Percentiles rank a stretch among this genome's conserved stretches.
These are phyloP conservation scores for Meiosimyza decipiens DNA, from an alignment of 2,888 invertebrate species.

Conservation along the genomic window DNA sequence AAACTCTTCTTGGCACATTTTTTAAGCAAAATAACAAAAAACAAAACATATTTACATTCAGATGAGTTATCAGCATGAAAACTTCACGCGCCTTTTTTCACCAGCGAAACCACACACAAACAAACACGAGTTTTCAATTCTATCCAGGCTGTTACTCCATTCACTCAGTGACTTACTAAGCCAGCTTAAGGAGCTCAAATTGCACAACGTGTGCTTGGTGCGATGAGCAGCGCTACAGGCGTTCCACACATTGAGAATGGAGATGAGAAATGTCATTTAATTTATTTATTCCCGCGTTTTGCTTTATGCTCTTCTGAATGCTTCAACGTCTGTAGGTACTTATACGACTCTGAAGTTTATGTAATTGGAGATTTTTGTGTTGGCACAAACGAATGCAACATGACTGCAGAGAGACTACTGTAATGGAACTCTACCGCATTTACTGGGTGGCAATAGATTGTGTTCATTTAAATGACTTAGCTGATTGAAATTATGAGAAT, in stretches of 20 bases:
- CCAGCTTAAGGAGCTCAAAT: conserved; percentile 28
- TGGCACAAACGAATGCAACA: neutral
- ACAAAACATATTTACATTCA: conserved; percentile 16
- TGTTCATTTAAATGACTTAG: neutral
- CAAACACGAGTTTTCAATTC: neutral
- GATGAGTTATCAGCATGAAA: conserved; percentile 22
- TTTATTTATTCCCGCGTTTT: conserved; percentile 22
- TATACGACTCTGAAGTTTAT: neutral
- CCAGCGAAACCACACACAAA: conserved; percentile 22
- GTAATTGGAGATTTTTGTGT: neutral
- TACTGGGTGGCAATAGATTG: neutral
- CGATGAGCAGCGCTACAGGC: conserved; percentile 10
- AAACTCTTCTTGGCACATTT: no score
- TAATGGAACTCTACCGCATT: neutral
- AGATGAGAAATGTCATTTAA: conserved; percentile 27
- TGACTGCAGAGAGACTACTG: conserved; percentile 14
- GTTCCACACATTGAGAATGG: neutral
- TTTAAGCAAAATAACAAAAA: no score
- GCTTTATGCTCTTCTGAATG: neutral
- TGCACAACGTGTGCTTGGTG: conserved; percentile 24
- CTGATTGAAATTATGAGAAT: no score
- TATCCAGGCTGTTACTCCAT: neutral
- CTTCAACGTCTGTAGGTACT: no score
- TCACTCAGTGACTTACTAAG: neutral
- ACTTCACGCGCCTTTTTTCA: conserved; percentile 7